phyloP scores from a whole-genome alignment of 2,113 vertebrate species.

The Rhodinocichla rosea region DNA sequence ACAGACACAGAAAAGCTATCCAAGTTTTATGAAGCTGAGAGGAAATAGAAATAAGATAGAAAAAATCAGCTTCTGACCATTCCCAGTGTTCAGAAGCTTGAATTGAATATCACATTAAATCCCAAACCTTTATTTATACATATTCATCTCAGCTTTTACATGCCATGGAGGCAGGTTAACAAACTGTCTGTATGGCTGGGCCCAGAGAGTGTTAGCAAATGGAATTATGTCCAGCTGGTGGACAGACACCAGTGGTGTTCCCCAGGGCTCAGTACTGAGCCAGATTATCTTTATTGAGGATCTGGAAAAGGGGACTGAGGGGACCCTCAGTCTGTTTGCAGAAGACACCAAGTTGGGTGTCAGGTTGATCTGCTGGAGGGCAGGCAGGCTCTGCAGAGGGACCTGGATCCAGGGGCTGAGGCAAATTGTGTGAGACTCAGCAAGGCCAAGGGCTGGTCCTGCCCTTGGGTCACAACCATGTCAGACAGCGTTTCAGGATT shows the following conservation, averaged over 20 bases:
- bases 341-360: rapidly evolving
- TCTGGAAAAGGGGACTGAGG: neutral
- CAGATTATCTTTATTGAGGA: neutral
- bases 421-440: rapidly evolving
- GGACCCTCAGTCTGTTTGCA: neutral
- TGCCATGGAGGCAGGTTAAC: neutral
- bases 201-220: no score
- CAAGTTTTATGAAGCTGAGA: neutral
- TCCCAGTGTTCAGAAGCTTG: neutral
- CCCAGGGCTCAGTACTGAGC: rapidly evolving
- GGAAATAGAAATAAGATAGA: neutral
- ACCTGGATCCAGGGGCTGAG: no score
- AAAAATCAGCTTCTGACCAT: neutral
- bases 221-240: neutral
- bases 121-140: neutral
- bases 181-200: neutral
- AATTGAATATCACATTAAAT: neutral
- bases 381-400: neutral
- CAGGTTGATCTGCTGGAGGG: neutral
- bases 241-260: neutral
- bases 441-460: neutral
- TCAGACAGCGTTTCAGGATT: rapidly evolving
- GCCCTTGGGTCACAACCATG: neutral
- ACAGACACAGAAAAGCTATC: neutral
- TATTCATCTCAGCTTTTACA: neutral